Evolutionary conservation across 2,113 vertebrate genomes (phyloP).

Genomic region (Aix galericulata): DNA sequence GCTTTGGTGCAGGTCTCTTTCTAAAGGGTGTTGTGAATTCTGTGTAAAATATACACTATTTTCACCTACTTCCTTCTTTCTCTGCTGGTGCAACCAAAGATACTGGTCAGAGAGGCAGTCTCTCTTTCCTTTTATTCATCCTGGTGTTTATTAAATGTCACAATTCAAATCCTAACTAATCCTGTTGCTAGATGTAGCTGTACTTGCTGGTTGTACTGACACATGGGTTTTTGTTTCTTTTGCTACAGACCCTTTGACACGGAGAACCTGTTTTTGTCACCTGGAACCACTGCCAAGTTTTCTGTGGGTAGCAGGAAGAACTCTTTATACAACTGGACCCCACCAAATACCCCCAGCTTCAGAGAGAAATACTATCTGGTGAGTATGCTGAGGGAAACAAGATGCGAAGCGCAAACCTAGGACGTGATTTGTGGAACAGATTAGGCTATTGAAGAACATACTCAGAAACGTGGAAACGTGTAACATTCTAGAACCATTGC

Average conservation of each 20-base stretch:
- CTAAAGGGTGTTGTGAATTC: background rate
- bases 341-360: constrained; percentile 91
- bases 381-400: constrained; percentile 36
- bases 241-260: constrained; percentile 87
- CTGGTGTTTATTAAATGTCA: background rate
- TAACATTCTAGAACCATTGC: background rate
- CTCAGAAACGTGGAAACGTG: background rate
- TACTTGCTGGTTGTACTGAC: background rate
- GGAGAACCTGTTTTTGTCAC: constrained; percentile 77
- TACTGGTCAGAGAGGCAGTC: background rate
- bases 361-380: constrained; percentile 92
- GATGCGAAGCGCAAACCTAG: background rate
- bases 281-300: constrained; percentile 79
- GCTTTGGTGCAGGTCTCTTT: background rate
- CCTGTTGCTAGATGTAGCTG: background rate
- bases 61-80: background rate
- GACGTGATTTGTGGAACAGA: background rate
- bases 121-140: background rate
- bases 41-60: rapidly evolving
- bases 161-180: background rate
- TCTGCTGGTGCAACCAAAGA: background rate
- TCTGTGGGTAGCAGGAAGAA: constrained; percentile 87
- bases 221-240: background rate
- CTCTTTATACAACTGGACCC: constrained; percentile 89
- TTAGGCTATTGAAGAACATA: background rate